Evolutionary conservation across 2,797 vertebrate genomes (phyloP).

Genomic region (Macropus fuliginosus): DNA sequence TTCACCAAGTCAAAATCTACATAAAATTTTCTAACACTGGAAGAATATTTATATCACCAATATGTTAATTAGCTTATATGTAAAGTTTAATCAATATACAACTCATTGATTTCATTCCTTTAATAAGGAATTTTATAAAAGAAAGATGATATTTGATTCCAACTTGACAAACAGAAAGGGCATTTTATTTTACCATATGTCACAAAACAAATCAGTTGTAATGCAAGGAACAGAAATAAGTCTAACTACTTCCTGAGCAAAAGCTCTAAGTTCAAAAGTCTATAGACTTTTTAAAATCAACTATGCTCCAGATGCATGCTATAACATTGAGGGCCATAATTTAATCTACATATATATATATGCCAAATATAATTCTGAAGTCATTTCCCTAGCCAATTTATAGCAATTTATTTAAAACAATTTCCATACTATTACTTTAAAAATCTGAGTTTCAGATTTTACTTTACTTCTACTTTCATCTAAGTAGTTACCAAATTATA

Average conservation of each 20-base stretch:
- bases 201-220: conserved; percentile 46
- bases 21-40: conserved; percentile 11
- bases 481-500: conserved; percentile 45
- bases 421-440: background rate
- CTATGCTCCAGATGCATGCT: background rate
- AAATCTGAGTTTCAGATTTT: background rate
- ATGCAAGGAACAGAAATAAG: conserved; percentile 35
- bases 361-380: conserved; percentile 52
- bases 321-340: conserved; percentile 32
- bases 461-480: background rate
- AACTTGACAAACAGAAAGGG: background rate
- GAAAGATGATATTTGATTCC: background rate
- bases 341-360: background rate
- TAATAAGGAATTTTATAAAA: background rate
- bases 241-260: background rate
- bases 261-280: background rate
- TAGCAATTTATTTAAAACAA: conserved; percentile 46
- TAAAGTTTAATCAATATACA: conserved; percentile 12
- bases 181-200: conserved; percentile 40
- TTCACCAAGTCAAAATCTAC: conserved; percentile 32
- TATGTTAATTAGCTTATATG: background rate
- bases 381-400: conserved; percentile 9
- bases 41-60: too few species aligned
- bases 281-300: conserved; percentile 31
- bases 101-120: conserved; percentile 13